Evolutionary conservation across 2,888 invertebrate genomes (phyloP).

Genomic region (Archips xylosteana): DNA sequence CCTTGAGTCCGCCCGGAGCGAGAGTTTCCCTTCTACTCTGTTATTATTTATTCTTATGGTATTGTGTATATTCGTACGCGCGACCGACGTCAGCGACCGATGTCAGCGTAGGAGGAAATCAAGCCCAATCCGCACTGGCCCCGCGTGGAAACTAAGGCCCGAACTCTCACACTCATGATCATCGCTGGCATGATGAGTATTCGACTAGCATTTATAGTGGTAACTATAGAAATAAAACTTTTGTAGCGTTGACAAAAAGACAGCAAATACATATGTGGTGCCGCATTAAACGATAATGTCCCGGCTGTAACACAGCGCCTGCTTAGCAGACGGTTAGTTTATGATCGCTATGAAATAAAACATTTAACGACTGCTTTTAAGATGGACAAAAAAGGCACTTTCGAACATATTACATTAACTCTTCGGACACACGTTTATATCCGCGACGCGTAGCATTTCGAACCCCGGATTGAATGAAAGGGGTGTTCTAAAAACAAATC

Average conservation of each 20-base stretch:
- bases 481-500: not conserved
- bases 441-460: not conserved
- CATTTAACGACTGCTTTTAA: slow-evolving; percentile 32
- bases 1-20: too few species aligned
- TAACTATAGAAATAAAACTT: slow-evolving; percentile 7
- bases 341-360: slow-evolving; percentile 36
- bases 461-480: not conserved
- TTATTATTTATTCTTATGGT: too few species aligned
- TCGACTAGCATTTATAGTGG: not conserved
- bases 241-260: not conserved
- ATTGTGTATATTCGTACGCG: too few species aligned
- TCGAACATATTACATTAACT: slow-evolving; percentile 9
- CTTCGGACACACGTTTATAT: not conserved
- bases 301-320: slow-evolving; percentile 23
- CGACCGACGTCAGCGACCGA: too few species aligned
- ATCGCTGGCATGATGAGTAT: not conserved
- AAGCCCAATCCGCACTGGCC: too few species aligned
- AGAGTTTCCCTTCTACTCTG: too few species aligned
- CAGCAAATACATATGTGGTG: slow-evolving; percentile 5
- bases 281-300: slow-evolving; percentile 21
- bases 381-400: slow-evolving; percentile 18
- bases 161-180: too few species aligned
- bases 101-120: too few species aligned
- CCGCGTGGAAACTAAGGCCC: too few species aligned
- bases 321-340: slow-evolving; percentile 36